Conservation (phyloP, 2,113 vertebrate species). For the Lepidothrix coronata region DNA sequence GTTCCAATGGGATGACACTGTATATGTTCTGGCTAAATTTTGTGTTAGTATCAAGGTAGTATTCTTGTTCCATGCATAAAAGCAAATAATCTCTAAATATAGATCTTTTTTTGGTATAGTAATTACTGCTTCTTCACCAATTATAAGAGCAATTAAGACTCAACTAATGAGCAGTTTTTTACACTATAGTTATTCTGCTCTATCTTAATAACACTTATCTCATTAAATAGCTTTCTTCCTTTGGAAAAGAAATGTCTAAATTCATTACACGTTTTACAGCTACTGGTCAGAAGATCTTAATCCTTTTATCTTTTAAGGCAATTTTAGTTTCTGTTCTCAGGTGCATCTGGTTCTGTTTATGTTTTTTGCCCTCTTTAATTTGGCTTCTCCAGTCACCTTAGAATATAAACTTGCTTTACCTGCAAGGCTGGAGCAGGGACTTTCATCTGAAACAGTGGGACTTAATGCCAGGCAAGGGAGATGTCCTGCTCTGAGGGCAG, state of each 20-base stretch:
- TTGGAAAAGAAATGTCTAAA: neutral
- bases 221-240: slow-evolving; percentile 25
- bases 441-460: neutral
- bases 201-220: slow-evolving; percentile 45
- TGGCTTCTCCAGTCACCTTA: neutral
- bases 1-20: neutral
- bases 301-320: slow-evolving; percentile 20
- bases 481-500: neutral
- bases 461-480: neutral
- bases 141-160: slow-evolving; percentile 51
- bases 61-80: neutral
- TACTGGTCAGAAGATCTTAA: neutral
- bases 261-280: neutral
- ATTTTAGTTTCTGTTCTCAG: neutral
- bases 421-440: neutral
- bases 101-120: slow-evolving; percentile 35
- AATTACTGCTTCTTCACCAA: slow-evolving; percentile 53
- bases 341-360: slow-evolving; percentile 5
- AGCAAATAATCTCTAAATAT: slow-evolving; percentile 4
- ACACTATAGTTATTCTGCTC: neutral
- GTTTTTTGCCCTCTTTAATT: neutral
- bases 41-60: slow-evolving; percentile 4
- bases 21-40: neutral
- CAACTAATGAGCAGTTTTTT: slow-evolving; percentile 60
- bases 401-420: neutral